Percentiles rank a stretch among this genome's conserved stretches.
Conservation (phyloP, 2,113 vertebrate genomes). For the Cochlearius cochlearius region DNA sequence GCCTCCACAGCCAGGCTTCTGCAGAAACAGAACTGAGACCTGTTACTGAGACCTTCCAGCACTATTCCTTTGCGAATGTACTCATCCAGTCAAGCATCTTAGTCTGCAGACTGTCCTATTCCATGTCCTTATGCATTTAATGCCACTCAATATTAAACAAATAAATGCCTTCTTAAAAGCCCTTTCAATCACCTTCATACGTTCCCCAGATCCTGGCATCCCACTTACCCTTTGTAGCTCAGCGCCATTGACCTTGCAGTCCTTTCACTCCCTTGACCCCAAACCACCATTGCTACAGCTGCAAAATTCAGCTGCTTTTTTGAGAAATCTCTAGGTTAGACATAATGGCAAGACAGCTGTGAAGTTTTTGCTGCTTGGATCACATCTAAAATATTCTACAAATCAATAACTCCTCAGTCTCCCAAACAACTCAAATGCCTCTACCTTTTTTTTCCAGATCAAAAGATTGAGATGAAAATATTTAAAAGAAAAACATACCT, state of each 20-base stretch:
- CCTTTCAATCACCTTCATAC: rapidly evolving
- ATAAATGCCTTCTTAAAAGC: background rate
- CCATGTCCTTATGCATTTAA: background rate
- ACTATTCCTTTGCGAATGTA: background rate
- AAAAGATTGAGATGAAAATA: background rate
- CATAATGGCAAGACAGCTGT: background rate
- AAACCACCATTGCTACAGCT: background rate
- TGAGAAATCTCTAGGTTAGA: background rate
- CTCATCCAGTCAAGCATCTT: background rate
- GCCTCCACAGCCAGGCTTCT: background rate
- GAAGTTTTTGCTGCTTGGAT: background rate
- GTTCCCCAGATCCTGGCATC: background rate
- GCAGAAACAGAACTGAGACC: background rate
- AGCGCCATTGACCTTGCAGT: background rate
- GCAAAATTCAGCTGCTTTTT: background rate
- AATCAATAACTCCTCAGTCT: background rate
- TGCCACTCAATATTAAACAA: background rate
- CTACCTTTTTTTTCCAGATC: background rate
- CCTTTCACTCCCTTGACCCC: background rate
- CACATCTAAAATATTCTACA: background rate
- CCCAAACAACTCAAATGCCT: background rate
- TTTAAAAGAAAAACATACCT: background rate
- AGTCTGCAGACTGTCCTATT: background rate
- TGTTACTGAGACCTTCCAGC: background rate
- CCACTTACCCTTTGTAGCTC: background rate